These are phyloP conservation scores for Lasioglossum figueresi DNA, from an alignment of 2,888 invertebrate genomes.

Conservation along the genomic window DNA sequence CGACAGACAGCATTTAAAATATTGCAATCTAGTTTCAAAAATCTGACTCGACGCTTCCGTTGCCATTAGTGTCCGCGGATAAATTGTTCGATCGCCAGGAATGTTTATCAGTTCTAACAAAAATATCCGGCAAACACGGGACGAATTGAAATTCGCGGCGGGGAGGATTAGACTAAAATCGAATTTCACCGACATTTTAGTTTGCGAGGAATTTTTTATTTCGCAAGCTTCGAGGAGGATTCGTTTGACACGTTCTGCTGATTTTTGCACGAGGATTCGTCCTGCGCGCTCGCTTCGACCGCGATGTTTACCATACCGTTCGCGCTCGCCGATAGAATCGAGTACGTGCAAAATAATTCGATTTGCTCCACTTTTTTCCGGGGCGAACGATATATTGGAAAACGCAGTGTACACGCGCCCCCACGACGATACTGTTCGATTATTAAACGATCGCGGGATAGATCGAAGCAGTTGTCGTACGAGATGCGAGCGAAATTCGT, in stretches of 20 bases:
- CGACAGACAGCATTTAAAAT: neutral
- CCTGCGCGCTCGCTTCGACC: neutral
- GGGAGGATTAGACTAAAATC: neutral
- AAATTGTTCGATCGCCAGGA: neutral
- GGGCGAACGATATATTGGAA: slow-evolving; percentile 4
- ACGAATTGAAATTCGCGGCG: neutral
- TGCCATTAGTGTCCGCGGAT: neutral
- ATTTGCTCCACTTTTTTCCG: slow-evolving; percentile 13
- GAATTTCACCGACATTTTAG: neutral
- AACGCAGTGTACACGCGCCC: neutral
- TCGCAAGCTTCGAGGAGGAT: slow-evolving; percentile 7
- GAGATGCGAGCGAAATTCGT: slow-evolving; percentile 20
- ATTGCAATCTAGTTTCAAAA: too few relatives aligned
- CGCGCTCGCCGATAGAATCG: neutral
- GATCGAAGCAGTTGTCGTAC: neutral
- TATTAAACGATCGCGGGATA: slow-evolving; percentile 18
- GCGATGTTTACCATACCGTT: neutral
- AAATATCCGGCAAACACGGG: neutral
- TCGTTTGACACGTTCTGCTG: neutral
- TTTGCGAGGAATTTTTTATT: neutral
- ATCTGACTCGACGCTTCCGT: neutral
- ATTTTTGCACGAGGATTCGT: slow-evolving; percentile 12
- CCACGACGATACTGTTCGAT: neutral
- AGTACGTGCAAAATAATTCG: slow-evolving; percentile 19
- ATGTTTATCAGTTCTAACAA: neutral